Conservation (phyloP, 2,888 invertebrate genomes). For the Caenorhabditis virilis region DNA sequence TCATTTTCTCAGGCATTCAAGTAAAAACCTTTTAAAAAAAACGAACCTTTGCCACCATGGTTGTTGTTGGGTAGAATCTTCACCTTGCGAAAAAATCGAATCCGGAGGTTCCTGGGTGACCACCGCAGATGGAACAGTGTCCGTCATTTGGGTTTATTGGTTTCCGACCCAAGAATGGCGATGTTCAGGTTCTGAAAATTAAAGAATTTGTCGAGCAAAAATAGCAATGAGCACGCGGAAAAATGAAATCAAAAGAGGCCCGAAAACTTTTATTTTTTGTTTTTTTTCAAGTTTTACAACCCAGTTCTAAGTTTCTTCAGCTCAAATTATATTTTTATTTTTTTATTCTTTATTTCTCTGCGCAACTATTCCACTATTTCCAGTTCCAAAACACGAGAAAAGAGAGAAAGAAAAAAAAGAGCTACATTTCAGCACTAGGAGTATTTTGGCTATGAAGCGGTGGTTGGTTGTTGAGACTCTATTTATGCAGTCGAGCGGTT, state of each 20-base stretch:
- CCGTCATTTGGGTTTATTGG: background rate
- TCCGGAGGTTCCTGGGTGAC: slow-evolving; percentile 54
- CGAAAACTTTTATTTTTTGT: background rate
- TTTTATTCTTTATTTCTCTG: background rate
- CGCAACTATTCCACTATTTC: too few species aligned
- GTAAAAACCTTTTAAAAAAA: background rate
- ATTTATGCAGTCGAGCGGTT: too few species aligned
- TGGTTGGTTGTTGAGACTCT: too few species aligned
- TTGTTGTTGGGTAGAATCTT: slow-evolving; percentile 11
- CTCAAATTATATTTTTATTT: too few species aligned
- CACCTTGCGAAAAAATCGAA: slow-evolving; percentile 61
- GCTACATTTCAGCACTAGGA: too few species aligned
- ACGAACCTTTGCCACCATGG: slow-evolving; percentile 65
- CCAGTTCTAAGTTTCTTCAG: too few species aligned
- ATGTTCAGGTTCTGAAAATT: background rate
- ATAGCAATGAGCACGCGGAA: background rate
- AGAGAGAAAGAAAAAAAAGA: too few species aligned
- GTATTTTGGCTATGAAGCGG: too few species aligned
- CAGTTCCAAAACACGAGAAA: too few species aligned
- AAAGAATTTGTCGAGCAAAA: background rate
- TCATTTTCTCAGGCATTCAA: background rate
- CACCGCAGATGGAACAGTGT: background rate
- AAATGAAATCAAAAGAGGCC: background rate
- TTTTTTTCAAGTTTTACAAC: too few species aligned
- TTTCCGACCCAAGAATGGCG: background rate